Base-by-base conservation (phyloP, 2,888 invertebrate species). In the Hyppa rectilinea region DNA sequence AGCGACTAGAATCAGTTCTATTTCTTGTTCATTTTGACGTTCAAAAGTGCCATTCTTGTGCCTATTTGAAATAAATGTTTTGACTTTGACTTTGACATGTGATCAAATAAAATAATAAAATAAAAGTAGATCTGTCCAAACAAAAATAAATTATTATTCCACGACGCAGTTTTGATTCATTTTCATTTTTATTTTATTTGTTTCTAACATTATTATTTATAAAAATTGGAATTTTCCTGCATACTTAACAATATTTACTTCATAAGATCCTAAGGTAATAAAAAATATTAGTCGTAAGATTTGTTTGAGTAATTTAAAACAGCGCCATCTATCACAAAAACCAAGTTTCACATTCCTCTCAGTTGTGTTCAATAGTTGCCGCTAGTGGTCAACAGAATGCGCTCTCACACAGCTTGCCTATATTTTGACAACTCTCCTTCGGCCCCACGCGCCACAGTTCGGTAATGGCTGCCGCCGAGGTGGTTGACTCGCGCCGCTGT, bases 401-500 rank as follows among this genome's bases (percentile, higher is more conserved):
- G 87, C 81, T 84, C 40, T 68, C 2, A 1, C 38, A 4, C 29
- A 70, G 65, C 29, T 58, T 52, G 38, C 20, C 38, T 60, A 47
- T 68, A 78, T 80, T 88, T 89, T 90, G 88, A 90, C 89, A 87
- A 87, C 72, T 88, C 81, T 77, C 81, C 78, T 76, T 87, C 78
- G 75, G 78, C 80, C 74, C 82, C 84, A 80, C 84, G 83, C 79
- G 82, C 78, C 83, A 90, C 92, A 96, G 96, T 96, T 92, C 91
- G 94, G 95, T 95, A 96, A 96, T 96, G 96, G 96, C 96, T 90
- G 95, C 95, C 93, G 87, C 80, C 88, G 91, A 85, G 92, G 94
- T 93, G 93, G 95, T 91, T 89, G 90, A 89, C 77, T 91, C 74
- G 82, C 77, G 86, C 83, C 79, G 81, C 80, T 85, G 82, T 89